Conservation (phyloP, 2,888 invertebrate species). For the Heliconius erato region DNA sequence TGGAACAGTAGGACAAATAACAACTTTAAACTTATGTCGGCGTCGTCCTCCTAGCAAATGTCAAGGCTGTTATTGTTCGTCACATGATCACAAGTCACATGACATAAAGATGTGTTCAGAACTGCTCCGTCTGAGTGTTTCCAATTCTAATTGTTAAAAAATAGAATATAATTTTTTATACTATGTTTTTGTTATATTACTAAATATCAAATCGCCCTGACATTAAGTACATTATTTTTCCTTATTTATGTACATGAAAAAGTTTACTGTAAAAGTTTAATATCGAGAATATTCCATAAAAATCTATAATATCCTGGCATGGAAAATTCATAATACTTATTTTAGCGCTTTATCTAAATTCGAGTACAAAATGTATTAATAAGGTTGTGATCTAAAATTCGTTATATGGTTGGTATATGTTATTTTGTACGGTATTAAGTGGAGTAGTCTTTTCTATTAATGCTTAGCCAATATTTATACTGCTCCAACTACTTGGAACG, state of each 20-base stretch:
- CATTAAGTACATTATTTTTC: no score
- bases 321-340: background rate
- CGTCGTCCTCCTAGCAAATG: constrained; percentile 63
- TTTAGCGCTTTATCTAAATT: background rate
- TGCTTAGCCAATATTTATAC: constrained; percentile 56
- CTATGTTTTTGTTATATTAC: background rate
- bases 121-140: constrained; percentile 29
- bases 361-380: no score
- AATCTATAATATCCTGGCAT: background rate
- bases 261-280: background rate
- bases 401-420: no score
- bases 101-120: constrained; percentile 50
- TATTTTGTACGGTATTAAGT: constrained; percentile 1
- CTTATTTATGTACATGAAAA: no score
- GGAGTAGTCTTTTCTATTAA: constrained; percentile 31
- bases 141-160: constrained; percentile 4
- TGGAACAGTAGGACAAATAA: constrained; percentile 29
- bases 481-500: constrained; percentile 54
- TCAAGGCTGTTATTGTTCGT: constrained; percentile 64
- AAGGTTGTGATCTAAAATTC: no score
- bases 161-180: background rate
- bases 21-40: constrained; percentile 47
- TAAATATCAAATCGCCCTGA: no score
- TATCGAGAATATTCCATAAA: background rate
- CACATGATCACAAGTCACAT: constrained; percentile 61